A percentile compares a stretch with the other conserved stretches of the same genome.
Conservation (phyloP, 1,140 invertebrate species). For the Pomacea maculata region DNA sequence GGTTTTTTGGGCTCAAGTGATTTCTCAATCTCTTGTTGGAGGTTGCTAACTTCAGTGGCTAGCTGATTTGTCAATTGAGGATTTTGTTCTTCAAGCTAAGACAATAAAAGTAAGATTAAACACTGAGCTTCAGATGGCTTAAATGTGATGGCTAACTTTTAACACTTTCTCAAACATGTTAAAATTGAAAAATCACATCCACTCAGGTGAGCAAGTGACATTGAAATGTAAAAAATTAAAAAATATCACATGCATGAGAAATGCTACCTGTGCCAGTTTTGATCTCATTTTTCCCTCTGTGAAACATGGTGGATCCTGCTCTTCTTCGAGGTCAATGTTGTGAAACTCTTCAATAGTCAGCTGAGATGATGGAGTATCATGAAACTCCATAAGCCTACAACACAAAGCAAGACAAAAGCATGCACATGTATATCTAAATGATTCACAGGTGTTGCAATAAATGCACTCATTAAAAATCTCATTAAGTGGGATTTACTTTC, state of each 20-base stretch:
- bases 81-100: slow-evolving; percentile 23
- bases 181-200: background rate
- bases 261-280: slow-evolving; percentile 39
- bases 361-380: slow-evolving; percentile 89
- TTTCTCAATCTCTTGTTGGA: slow-evolving; percentile 68
- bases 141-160: background rate
- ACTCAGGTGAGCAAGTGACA: background rate
- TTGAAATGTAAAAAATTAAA: background rate
- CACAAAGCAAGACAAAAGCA: slow-evolving; percentile 7
- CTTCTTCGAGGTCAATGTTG: slow-evolving; percentile 94
- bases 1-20: slow-evolving; percentile 78
- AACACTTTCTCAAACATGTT: background rate
- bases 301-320: slow-evolving; percentile 91
- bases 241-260: background rate
- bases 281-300: slow-evolving; percentile 84
- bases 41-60: slow-evolving; percentile 32
- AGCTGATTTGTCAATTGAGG: background rate
- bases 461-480: too few species aligned
- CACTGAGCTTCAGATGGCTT: background rate
- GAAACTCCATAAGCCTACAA: slow-evolving; percentile 87
- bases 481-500: too few species aligned
- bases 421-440: background rate
- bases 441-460: background rate
- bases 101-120: slow-evolving; percentile 2
- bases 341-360: slow-evolving; percentile 97